phyloP scores from a whole-genome alignment of 2,797 vertebrate species.

The Neopelma chrysocephalum region DNA sequence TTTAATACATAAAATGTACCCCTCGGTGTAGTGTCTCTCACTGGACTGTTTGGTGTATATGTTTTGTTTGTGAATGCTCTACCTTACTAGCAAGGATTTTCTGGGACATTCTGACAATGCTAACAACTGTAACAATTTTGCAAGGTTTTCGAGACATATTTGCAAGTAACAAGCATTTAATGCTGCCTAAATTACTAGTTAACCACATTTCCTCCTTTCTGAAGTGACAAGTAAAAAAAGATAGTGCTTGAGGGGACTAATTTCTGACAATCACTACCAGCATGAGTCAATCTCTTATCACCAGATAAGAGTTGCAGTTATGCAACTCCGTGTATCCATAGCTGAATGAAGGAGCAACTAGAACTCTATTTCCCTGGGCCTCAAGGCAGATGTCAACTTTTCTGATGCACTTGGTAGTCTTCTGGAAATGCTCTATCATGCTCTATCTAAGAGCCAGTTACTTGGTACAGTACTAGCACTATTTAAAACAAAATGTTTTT shows the following conservation, averaged over 20 bases:
- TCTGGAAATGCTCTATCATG: background rate
- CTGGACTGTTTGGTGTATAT: background rate
- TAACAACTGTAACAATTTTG: background rate
- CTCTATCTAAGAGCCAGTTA: background rate
- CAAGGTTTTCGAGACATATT: background rate
- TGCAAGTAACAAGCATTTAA: background rate
- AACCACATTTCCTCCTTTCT: background rate
- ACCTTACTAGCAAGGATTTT: background rate
- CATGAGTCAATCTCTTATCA: background rate
- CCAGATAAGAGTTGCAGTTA: slow-evolving; percentile 3
- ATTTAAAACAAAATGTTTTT: background rate
- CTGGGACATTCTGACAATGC: background rate
- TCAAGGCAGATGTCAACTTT: background rate
- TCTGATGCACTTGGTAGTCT: background rate
- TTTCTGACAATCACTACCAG: background rate
- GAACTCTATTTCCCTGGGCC: background rate
- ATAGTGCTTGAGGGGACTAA: background rate
- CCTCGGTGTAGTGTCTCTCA: background rate
- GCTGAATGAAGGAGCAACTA: background rate
- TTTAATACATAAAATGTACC: background rate
- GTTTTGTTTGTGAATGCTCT: background rate
- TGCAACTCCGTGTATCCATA: background rate
- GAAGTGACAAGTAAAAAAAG: background rate
- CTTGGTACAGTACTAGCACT: background rate
- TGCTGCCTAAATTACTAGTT: background rate